Conservation (phyloP, 2,113 vertebrate genomes). For the Xiphophorus maculatus region DNA sequence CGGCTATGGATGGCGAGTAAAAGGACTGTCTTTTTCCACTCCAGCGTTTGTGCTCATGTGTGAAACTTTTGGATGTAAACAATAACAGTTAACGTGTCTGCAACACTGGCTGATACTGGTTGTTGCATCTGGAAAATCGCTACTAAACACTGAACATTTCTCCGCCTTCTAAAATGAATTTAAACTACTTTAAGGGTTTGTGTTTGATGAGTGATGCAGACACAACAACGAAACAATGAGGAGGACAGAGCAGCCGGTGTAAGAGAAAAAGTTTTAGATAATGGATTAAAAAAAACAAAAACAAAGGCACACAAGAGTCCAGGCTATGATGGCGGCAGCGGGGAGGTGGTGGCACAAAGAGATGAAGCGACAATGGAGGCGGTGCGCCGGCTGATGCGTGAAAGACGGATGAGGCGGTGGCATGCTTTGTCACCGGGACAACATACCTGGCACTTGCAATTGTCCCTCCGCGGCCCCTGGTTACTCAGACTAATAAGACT, state of each 20-base stretch:
- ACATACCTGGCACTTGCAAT: conserved; percentile 78
- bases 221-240: conserved; percentile 7
- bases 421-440: conserved; percentile 36
- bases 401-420: conserved; percentile 52
- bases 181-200: not conserved
- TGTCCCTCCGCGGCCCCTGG: conserved; percentile 84
- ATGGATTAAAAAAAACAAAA: conserved; percentile 7
- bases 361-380: conserved; percentile 42
- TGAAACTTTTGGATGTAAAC: too few relatives aligned
- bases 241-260: conserved; percentile 22
- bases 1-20: too few relatives aligned
- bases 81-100: too few relatives aligned
- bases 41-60: too few relatives aligned
- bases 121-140: conserved; percentile 15
- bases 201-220: conserved; percentile 3
- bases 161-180: not conserved
- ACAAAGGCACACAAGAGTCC: conserved; percentile 11
- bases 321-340: conserved; percentile 21
- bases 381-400: conserved; percentile 45
- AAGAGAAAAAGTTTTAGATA: conserved; percentile 5
- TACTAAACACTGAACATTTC: not conserved
- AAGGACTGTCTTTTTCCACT: too few relatives aligned
- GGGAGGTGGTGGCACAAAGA: conserved; percentile 27
- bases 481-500: conserved; percentile 88
- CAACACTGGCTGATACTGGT: too few relatives aligned